Conservation (phyloP, 2,113 vertebrate genomes). For the Mixornis gularis region DNA sequence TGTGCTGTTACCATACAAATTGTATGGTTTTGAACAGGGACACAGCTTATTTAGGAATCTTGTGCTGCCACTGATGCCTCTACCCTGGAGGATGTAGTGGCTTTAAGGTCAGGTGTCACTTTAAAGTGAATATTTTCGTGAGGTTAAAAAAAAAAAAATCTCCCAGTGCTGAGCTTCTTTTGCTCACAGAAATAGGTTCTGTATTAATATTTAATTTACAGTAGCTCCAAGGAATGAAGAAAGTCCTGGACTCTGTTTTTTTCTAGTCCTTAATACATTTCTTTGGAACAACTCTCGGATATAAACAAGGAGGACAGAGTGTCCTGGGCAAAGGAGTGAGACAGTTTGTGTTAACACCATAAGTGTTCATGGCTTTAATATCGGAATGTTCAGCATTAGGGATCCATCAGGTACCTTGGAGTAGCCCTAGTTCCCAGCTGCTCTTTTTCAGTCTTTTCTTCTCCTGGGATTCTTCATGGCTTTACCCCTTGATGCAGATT, state of each 20-base stretch:
- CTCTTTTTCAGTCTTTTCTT: neutral
- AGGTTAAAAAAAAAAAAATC: neutral
- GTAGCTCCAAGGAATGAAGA: neutral
- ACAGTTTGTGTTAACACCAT: neutral
- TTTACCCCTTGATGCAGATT: neutral
- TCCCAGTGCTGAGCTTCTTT: neutral
- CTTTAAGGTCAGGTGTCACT: neutral
- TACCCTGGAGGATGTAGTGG: neutral
- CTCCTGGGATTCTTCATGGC: neutral
- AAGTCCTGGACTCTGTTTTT: neutral
- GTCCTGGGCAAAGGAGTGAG: slow-evolving; percentile 26
- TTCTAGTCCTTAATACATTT: neutral
- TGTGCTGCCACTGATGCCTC: neutral
- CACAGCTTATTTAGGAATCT: neutral
- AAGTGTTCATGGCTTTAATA: neutral
- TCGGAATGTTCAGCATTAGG: neutral
- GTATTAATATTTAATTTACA: neutral
- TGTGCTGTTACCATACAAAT: neutral
- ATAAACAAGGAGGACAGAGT: slow-evolving; percentile 22
- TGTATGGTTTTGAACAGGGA: neutral
- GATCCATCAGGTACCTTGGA: neutral
- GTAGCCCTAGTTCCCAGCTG: neutral
- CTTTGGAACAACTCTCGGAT: neutral
- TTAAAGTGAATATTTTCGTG: neutral
- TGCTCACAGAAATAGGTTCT: neutral